Percentiles rank a stretch among this genome's conserved stretches.
Conservation (phyloP, 2,113 vertebrate genomes). For the Piaya cayana region DNA sequence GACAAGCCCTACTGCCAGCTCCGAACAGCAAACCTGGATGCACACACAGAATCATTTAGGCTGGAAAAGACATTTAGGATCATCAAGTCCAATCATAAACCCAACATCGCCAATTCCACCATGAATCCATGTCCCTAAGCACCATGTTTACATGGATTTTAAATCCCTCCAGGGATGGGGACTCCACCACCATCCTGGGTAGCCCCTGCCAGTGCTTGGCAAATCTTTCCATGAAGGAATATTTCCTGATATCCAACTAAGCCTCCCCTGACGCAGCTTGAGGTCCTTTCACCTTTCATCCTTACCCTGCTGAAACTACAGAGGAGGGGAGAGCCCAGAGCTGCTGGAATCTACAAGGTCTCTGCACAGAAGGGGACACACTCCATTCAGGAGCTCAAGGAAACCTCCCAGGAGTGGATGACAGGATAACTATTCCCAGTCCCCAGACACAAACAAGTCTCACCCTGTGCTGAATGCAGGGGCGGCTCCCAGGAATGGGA, state of each 20-base stretch:
- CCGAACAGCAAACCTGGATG: background rate
- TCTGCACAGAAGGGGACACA: accelerated
- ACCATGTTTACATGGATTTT: no score
- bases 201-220: no score
- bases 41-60: no score
- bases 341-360: background rate
- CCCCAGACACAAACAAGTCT: accelerated
- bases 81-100: no score
- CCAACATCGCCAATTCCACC: no score
- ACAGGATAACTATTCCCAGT: background rate
- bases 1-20: background rate
- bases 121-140: no score
- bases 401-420: accelerated
- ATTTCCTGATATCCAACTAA: no score
- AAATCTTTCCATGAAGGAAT: no score
- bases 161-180: no score
- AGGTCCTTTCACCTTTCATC: accelerated
- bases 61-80: no score
- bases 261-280: no score
- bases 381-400: background rate
- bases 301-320: background rate
- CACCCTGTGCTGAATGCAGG: accelerated
- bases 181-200: no score
- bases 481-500: background rate
- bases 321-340: background rate